Base-by-base conservation (phyloP, 2,113 vertebrate species). In the Notarius quadriscutis region DNA sequence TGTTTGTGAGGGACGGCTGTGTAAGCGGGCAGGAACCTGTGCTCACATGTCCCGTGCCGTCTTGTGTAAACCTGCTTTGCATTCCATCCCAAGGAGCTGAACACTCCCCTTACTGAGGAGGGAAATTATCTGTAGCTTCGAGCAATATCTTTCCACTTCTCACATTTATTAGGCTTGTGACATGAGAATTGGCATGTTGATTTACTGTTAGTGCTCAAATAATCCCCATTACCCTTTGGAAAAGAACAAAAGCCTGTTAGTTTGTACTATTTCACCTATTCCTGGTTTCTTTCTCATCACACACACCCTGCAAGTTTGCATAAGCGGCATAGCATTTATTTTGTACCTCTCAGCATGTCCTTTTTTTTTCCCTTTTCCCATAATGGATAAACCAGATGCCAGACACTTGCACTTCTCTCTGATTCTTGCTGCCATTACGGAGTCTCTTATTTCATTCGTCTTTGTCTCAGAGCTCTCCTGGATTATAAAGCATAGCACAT, bases 61-160 rank as follows among this genome's bases (percentile, higher is more conserved):
- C 95, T 88, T 95, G 95, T 95, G 92, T 93, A 91, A 92, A 93
- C 94, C 94, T 96, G 95, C 90, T 77, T 87, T 84, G 85, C 94
- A 95, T 96, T 95, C 95, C 91, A 93, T 88, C 79, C 67, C 48
- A 55, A 34, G 79, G 62, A 84, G 60, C 51, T 58, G 82, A 72
- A 91, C 83, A 74, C 87, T 89, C 87, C 34, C 83, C n/a, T 88
- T 83, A 63, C 25, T 4, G 84, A 69, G 81, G 17, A n/a, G 51
- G 63, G n/a, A 89, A 86, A 88, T 81, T 83, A 89, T 87, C 85
- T 81, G 86, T 86, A 87, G 89, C 87, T 90, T 75, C 58, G 53
- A 87, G 87, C 85, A 55, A 87, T 57, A 58, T 50, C 65, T 87
- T 88, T 89, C 65, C 48, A 83, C 41, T n/a, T 30, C 60, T 63